phyloP scores from a whole-genome alignment of 2,888 invertebrate species.

The Nymphalis polychloros region DNA sequence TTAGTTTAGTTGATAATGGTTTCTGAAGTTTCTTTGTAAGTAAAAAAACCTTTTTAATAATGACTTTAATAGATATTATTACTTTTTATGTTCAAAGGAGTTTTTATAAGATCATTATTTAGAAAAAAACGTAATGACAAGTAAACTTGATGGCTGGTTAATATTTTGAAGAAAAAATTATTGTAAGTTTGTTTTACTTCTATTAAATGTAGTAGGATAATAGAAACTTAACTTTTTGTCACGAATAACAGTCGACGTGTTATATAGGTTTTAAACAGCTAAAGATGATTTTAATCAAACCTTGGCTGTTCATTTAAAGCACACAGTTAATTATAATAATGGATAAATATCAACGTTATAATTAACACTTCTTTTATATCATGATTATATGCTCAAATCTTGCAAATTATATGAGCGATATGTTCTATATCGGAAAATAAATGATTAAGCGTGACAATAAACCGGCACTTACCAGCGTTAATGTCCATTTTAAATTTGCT shows the following conservation, averaged over 20 bases:
- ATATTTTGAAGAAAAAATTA: slow-evolving; percentile 10
- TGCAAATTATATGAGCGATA: slow-evolving; percentile 16
- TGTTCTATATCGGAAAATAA: slow-evolving; percentile 16
- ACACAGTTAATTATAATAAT: neutral
- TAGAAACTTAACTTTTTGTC: slow-evolving; percentile 18
- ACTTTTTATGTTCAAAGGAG: slow-evolving; percentile 1
- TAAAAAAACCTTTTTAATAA: neutral
- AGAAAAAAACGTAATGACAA: slow-evolving; percentile 15
- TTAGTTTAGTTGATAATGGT: neutral
- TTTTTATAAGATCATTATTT: slow-evolving; percentile 4
- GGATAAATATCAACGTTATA: neutral
- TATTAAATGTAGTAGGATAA: slow-evolving; percentile 15
- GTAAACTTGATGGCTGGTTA: slow-evolving; percentile 7
- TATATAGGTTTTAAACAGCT: slow-evolving; percentile 10
- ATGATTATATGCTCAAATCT: slow-evolving; percentile 2
- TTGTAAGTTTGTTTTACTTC: slow-evolving; percentile 9
- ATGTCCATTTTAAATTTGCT: slow-evolving; percentile 73
- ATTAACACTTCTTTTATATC: neutral
- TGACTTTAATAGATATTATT: neutral
- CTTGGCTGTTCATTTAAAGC: slow-evolving; percentile 1
- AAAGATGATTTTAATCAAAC: slow-evolving; percentile 13
- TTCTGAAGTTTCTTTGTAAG: neutral
- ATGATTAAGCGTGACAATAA: slow-evolving; percentile 19
- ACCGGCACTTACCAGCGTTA: slow-evolving; percentile 70
- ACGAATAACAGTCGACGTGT: slow-evolving; percentile 30